A percentile compares a stretch with the other conserved stretches of the same genome.
These are phyloP conservation scores for Hydrozoanthus tunicans DNA, from an alignment of 64 coral and sea anemone genomes.

Conservation along the genomic window DNA sequence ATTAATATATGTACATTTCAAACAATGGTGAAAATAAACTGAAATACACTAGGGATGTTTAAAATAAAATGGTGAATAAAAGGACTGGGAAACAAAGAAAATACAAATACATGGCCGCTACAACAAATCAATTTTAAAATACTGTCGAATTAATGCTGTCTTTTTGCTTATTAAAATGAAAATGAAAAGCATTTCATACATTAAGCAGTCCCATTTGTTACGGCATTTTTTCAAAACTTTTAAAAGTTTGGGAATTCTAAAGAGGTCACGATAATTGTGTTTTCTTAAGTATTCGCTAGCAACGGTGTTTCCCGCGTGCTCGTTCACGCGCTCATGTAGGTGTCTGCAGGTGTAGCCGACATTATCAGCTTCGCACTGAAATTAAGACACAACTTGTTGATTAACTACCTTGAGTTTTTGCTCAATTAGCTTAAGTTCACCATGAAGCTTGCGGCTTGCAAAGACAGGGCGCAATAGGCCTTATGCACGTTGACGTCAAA, in stretches of 20 bases:
- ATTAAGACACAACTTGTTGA: too few species aligned
- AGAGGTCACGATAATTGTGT: not conserved
- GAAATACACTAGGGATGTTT: slow-evolving; percentile 1
- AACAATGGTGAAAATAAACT: slow-evolving; percentile 26
- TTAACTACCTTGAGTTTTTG: too few species aligned
- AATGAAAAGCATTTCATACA: not conserved
- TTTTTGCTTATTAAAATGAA: not conserved
- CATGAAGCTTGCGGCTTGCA: too few species aligned
- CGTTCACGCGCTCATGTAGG: not conserved
- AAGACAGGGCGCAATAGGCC: too few species aligned
- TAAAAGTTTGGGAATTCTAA: not conserved
- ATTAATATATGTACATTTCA: slow-evolving; percentile 33
- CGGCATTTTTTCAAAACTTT: not conserved
- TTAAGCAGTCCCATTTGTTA: too few species aligned
- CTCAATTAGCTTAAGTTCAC: too few species aligned
- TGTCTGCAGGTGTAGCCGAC: too few species aligned
- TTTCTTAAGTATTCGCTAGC: not conserved
- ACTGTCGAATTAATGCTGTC: not conserved
- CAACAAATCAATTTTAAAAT: not conserved
- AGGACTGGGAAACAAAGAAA: slow-evolving; percentile 1
- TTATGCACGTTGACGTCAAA: too few species aligned
- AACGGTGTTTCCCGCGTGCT: not conserved
- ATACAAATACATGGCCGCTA: not conserved
- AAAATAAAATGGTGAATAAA: slow-evolving; percentile 1
- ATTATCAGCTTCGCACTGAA: too few species aligned